Base-by-base conservation (phyloP, 2,797 vertebrate genomes). In the Apodemus agrarius region DNA sequence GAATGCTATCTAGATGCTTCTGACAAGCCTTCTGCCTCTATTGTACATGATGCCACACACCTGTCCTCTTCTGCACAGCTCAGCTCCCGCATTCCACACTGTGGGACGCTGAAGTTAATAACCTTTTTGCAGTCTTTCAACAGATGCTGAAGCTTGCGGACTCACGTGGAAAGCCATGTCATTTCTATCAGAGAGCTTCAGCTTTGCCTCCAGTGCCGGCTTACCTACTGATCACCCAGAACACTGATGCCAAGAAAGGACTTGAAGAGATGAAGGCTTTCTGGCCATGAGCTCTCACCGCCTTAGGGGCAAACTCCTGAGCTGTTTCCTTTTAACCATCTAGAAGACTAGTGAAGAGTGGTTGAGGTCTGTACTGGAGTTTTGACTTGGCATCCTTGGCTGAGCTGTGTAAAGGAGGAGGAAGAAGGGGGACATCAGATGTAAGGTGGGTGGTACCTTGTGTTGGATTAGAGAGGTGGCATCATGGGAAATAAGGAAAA, bases 271-370 rank as follows among this genome's bases (percentile, higher is more conserved):
- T 24, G 79, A 3, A 93, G 40, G 17, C 59, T 91, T 85, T 93
- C 83, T 89, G 31, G 13, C 14, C 43, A 46, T 22, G 43, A 82
- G n/a, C 46, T 92, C 34, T 90, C 75, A 84, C 54, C 75, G 65
- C 78, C 81, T 49, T 49, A 12, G 40, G 46, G 59, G 22, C n/a
- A 54, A 95, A 16, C 8, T 24, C 80, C 86, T 96, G 69, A 75
- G 80, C 59, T 90, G 29, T 96, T 95, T 89, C 78, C 91, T 82
- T 88, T 85, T 84, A 86, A 82, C 49, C 43, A 34, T 85, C 82
- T 81, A 89, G 84, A 93, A 88, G 46, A 74, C 65, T 81, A 61
- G 94, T 84, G 69, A 79, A 52, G 65, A 88, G n/a, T 94, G n/a
- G 75, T 75, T 69, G 69, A 93, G 69, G 92, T 86, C 57, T 89